A percentile compares a stretch with the other conserved stretches of the same genome.
Conservation (phyloP, 2,888 invertebrate genomes). For the Aphidoletes aphidimyza region DNA sequence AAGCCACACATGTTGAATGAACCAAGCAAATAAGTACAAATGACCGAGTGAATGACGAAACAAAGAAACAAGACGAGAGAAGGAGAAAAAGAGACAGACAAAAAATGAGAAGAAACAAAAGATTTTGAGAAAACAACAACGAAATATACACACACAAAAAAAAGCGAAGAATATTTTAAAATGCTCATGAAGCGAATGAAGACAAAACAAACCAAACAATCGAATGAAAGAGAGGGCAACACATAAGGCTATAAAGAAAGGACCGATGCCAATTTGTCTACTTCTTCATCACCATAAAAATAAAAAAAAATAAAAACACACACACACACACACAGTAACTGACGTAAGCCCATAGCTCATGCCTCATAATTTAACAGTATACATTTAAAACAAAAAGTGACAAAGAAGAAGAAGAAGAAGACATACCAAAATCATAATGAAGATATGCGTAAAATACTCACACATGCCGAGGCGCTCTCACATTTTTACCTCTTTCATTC, state of each 20-base stretch:
- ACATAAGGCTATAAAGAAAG: constrained; percentile 39
- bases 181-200: not conserved
- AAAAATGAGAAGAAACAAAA: not conserved
- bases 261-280: constrained; percentile 54
- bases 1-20: constrained; percentile 51
- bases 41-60: constrained; percentile 15
- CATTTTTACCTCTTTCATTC: not conserved
- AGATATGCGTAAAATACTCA: constrained; percentile 21
- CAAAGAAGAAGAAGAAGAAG: not conserved
- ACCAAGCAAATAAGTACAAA: constrained; percentile 16
- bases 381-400: not conserved
- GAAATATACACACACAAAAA: not conserved
- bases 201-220: not conserved
- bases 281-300: constrained; percentile 38
- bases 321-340: constrained; percentile 17
- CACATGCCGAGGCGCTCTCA: not conserved
- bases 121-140: not conserved
- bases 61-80: not conserved
- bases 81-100: not conserved
- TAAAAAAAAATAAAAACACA: not conserved
- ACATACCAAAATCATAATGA: not conserved
- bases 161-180: constrained; percentile 3
- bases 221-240: not conserved
- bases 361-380: constrained; percentile 12
- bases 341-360: constrained; percentile 46